Base-by-base conservation (phyloP, 2,113 vertebrate species). In the Beaufortia kweichowensis region DNA sequence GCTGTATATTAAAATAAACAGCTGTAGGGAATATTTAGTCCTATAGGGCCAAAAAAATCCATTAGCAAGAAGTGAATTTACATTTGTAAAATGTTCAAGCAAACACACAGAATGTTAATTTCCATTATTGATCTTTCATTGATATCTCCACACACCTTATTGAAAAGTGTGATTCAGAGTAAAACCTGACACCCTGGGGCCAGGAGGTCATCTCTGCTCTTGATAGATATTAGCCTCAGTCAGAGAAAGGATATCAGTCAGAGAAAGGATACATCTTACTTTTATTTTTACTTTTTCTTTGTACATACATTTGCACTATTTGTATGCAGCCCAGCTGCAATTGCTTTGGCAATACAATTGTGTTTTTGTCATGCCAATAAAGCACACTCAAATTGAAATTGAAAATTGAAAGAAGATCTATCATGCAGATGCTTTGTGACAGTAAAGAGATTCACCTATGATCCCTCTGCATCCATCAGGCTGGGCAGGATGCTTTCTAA, bases 361-460 rank as follows among this genome's bases (percentile, higher is more conserved):
- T n/a, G n/a, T n/a, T n/a, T n/a, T n/a, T n/a, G n/a, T n/a, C n/a
- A n/a, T n/a, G n/a, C n/a, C n/a, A n/a, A n/a, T n/a, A n/a, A n/a
- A n/a, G n/a, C n/a, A n/a, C n/a, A n/a, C n/a, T n/a, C n/a, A n/a
- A n/a, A n/a, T n/a, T n/a, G n/a, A n/a, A n/a, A n/a, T n/a, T n/a
- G n/a, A n/a, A n/a, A n/a, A n/a, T n/a, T n/a, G n/a, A n/a, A n/a
- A n/a, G n/a, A n/a, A n/a, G n/a, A n/a, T 83, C 72, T 68, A 83
- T 79, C 78, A 77, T 59, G 73, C 23, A 73, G 21, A 63, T 55
- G 68, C 56, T 55, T 50, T 14, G 55, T 74, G 74, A 69, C 81
- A 59, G 26, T 43, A 29, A 31, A 59, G 23, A 56, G 73, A 76
- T 77, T 76, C 66, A 77, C 81, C 66, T 63, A 55, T 56, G 61